Percentiles rank a stretch among this genome's conserved stretches.
phyloP scores from a whole-genome alignment of 1,140 invertebrate species.

The Drusus annulatus region DNA sequence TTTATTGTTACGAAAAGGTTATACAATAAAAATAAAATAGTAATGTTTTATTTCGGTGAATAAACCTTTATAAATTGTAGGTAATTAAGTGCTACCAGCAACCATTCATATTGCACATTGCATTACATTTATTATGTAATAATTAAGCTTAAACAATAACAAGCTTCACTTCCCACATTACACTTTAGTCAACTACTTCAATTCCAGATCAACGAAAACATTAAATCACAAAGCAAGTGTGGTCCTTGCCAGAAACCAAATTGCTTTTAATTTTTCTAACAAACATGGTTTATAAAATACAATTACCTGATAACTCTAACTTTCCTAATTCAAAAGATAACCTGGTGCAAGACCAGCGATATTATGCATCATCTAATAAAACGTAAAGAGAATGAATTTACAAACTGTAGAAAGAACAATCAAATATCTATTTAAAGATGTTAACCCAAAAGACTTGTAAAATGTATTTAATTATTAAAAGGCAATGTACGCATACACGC shows the following conservation, averaged over 20 bases:
- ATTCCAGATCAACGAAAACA: constrained; percentile 36
- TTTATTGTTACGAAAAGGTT: constrained; percentile 50
- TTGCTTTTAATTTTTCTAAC: constrained; percentile 2
- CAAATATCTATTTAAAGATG: too few relatives aligned
- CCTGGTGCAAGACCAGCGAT: too few relatives aligned
- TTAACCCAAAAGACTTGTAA: too few relatives aligned
- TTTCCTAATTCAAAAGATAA: constrained; percentile 15
- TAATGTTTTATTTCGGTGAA: constrained; percentile 29
- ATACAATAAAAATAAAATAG: constrained; percentile 42
- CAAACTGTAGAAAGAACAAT: too few relatives aligned
- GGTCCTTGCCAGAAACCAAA: constrained; percentile 2
- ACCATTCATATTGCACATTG: constrained; percentile 46
- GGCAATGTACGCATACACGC: too few relatives aligned
- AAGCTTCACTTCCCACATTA: constrained; percentile 15
- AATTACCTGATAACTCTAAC: background rate
- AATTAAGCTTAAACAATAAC: constrained; percentile 31
- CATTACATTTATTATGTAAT: constrained; percentile 32
- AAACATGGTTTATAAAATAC: constrained; percentile 11
- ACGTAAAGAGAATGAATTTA: too few relatives aligned
- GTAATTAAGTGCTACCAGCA: constrained; percentile 45
- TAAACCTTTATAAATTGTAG: constrained; percentile 22
- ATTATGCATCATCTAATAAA: too few relatives aligned
- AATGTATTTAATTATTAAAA: background rate
- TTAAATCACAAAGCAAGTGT: background rate
- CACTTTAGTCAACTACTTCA: constrained; percentile 34